Base-by-base conservation (phyloP, 2,888 invertebrate species). In the Stenchaetothrips biformis region DNA sequence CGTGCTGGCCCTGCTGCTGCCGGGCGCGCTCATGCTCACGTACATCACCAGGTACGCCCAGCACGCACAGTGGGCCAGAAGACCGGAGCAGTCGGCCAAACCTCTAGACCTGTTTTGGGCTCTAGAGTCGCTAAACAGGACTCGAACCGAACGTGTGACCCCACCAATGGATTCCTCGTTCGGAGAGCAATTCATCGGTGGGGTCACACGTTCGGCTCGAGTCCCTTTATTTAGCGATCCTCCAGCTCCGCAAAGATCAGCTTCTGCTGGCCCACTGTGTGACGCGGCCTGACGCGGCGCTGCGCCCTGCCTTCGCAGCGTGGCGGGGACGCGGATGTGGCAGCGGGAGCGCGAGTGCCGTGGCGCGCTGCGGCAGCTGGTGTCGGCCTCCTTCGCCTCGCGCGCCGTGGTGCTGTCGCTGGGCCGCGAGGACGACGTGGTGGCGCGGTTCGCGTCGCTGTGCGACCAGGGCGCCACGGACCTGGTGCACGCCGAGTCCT, bases 401-500 rank as follows among this genome's bases (percentile, higher is more conserved):
- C 67, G 67, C 21, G 67, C 67, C 67, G 7, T 25, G 21, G 25
- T 74, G 67, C 25, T 74, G 67, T 25, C 67, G 21, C 67, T 74
- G 67, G 67, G 67, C 25, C 67, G 67, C 67, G 67, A 25, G 67
- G 67, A 74, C 67, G 67, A 74, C 67, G 2, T 74, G 67, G 25
- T 25, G 67, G 67, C 67, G 67, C 67, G 67, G 21, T 74, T 74
- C 67, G 21, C 67, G 21, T 21, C 25, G 67, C 21, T 74, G 25
- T 74, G 67, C 25, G 67, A 74, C 67, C 67, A 74, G 67, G 67
- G 21, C 67, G 67, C 67, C 67, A 25, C 67, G 9, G 67, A 74
- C 67, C 67, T 74, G 67, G 67, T 74, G 67, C 67, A 74, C 67
- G 67, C 67, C 67, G 67, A 25, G 67, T 74, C 67, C 21, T 25